Evolutionary conservation across 2,113 vertebrate species (phyloP).

Genomic region (Malurus cyaneus): DNA sequence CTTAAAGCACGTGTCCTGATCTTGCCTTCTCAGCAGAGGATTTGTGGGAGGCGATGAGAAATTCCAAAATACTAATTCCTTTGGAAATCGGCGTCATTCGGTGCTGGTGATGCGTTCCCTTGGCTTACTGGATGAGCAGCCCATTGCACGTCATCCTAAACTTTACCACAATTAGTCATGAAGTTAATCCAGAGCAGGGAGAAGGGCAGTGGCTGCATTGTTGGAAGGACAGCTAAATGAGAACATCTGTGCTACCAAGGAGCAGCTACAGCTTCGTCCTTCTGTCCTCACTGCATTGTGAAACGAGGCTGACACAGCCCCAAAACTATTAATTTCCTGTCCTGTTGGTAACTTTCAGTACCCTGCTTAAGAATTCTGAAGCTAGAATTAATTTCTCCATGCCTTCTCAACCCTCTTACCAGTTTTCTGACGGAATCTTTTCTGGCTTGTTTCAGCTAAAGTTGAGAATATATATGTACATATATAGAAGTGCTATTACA

Average conservation of each 20-base stretch:
- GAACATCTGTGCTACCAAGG: constrained; percentile 36
- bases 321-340: constrained; percentile 48
- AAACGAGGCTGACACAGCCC: constrained; percentile 34
- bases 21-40: constrained; percentile 14
- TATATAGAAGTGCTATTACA: background rate
- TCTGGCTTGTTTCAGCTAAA: background rate
- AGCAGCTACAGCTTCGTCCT: background rate
- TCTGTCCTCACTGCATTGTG: background rate
- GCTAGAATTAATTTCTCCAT: background rate
- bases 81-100: background rate
- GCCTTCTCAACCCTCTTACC: fast-evolving
- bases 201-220: constrained; percentile 46
- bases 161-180: constrained; percentile 39
- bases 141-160: background rate
- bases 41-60: constrained; percentile 40
- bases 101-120: background rate
- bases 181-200: constrained; percentile 1
- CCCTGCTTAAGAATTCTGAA: background rate
- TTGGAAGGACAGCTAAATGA: constrained; percentile 45
- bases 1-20: background rate
- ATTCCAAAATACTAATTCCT: constrained; percentile 1
- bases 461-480: background rate
- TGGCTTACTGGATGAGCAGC: background rate
- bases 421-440: background rate
- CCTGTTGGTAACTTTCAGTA: background rate